These are phyloP conservation scores for Netelia fuscicornis DNA, from an alignment of 2,888 invertebrate species.

Conservation along the genomic window DNA sequence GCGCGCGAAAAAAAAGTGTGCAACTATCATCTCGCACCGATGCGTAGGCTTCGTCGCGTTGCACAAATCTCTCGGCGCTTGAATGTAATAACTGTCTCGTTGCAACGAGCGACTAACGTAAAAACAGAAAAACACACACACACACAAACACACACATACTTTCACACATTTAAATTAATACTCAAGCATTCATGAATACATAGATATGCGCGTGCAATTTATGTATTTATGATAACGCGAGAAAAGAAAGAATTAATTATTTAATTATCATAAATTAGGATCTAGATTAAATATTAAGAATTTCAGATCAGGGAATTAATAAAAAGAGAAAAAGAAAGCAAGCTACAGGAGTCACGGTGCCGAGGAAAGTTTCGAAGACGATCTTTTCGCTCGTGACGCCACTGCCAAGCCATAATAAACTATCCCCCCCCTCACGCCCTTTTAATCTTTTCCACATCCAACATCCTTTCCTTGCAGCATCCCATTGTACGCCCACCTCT, in stretches of 20 bases:
- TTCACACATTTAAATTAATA: constrained; percentile 6
- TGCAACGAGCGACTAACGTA: not conserved
- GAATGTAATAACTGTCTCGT: constrained; percentile 23
- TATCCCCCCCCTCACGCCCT: constrained; percentile 71
- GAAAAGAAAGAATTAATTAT: constrained; percentile 3
- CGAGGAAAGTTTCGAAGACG: not conserved
- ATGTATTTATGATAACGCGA: constrained; percentile 11
- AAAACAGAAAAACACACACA: constrained; percentile 1
- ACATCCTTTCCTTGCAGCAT: not conserved
- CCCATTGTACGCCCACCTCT: constrained; percentile 11
- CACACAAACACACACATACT: not conserved
- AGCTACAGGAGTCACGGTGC: constrained; percentile 17
- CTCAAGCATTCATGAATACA: not conserved
- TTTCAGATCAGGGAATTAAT: constrained; percentile 46
- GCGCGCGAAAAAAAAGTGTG: not conserved
- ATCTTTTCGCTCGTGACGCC: constrained; percentile 55
- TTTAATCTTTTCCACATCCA: constrained; percentile 56
- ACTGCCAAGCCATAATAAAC: constrained; percentile 78
- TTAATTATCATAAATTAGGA: constrained; percentile 23
- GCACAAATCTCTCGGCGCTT: constrained; percentile 46
- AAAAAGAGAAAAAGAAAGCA: not conserved
- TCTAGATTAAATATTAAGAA: constrained; percentile 39
- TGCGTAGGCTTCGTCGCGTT: constrained; percentile 15
- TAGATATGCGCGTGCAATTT: not conserved
- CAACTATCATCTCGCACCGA: constrained; percentile 8